Percentiles rank a stretch among this genome's conserved stretches.
phyloP scores from a whole-genome alignment of 35 echinoderm and acorn worm species.

The Apostichopus parvimensis region DNA sequence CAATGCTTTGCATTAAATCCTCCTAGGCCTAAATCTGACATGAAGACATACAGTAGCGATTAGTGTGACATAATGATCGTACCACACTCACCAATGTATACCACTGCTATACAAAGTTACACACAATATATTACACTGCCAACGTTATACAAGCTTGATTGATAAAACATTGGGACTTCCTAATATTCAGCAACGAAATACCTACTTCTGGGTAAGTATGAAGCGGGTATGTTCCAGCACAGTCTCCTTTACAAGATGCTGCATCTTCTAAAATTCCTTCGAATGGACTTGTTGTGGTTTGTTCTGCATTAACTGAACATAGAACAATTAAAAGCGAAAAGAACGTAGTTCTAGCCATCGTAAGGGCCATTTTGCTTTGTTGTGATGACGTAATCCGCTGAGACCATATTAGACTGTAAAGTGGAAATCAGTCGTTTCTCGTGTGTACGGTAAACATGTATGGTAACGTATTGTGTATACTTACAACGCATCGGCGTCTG shows the following conservation, averaged over 20 bases:
- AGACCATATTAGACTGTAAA: not conserved
- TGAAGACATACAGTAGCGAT: no score
- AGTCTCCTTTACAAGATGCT: slow-evolving; percentile 24
- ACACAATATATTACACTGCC: no score
- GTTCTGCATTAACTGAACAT: not conserved
- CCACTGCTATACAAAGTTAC: no score
- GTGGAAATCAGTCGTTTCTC: slow-evolving; percentile 1
- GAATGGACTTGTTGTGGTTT: slow-evolving; percentile 31
- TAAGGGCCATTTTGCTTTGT: slow-evolving; percentile 11
- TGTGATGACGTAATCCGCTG: slow-evolving; percentile 19
- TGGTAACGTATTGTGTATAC: no score
- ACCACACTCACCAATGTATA: no score
- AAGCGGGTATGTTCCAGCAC: slow-evolving; percentile 6
- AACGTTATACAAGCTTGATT: no score
- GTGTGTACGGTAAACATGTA: not conserved
- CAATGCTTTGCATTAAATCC: no score
- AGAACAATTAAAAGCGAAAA: slow-evolving; percentile 22
- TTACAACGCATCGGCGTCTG: no score
- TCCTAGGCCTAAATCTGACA: no score
- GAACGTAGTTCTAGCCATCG: not conserved
- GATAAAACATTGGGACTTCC: no score
- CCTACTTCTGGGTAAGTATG: slow-evolving; percentile 35
- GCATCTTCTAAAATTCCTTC: slow-evolving; percentile 28
- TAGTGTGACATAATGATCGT: no score
- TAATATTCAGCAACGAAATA: not conserved